phyloP scores from a whole-genome alignment of 2,113 vertebrate species.

The Alaudala cheleensis region DNA sequence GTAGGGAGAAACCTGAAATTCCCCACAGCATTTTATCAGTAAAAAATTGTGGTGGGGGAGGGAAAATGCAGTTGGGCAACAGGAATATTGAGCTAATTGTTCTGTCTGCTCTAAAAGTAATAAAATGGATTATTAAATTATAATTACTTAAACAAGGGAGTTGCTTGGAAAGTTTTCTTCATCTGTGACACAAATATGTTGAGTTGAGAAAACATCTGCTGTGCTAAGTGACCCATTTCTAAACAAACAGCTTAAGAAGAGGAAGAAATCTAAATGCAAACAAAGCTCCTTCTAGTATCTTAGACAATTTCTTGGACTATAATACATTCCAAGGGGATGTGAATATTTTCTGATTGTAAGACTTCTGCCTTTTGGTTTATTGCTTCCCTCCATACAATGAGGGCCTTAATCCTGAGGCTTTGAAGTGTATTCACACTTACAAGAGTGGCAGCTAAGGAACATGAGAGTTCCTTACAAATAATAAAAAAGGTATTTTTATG shows the following conservation, averaged over 20 bases:
- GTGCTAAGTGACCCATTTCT: slow-evolving; percentile 6
- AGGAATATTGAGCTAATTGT: background rate
- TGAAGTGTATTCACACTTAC: background rate
- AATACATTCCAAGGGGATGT: background rate
- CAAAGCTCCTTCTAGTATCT: background rate
- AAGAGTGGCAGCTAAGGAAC: background rate
- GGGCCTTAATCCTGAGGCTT: background rate
- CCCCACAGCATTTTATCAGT: background rate
- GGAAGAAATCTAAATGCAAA: background rate
- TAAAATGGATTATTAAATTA: background rate
- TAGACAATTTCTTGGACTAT: background rate
- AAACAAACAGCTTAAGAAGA: slow-evolving; percentile 10
- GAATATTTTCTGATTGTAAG: background rate
- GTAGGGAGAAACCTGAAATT: background rate
- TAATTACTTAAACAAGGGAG: background rate
- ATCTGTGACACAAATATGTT: background rate
- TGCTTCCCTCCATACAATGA: background rate
- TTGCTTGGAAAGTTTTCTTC: slow-evolving; percentile 1
- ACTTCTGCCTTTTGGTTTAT: background rate
- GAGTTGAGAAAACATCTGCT: slow-evolving; percentile 20
- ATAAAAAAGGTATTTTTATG: background rate
- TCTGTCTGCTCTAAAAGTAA: background rate
- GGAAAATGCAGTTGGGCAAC: background rate
- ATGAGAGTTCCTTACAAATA: background rate
- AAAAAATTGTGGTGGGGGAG: background rate